phyloP scores from a whole-genome alignment of 2,888 invertebrate genomes.

The Atethmia centrago region DNA sequence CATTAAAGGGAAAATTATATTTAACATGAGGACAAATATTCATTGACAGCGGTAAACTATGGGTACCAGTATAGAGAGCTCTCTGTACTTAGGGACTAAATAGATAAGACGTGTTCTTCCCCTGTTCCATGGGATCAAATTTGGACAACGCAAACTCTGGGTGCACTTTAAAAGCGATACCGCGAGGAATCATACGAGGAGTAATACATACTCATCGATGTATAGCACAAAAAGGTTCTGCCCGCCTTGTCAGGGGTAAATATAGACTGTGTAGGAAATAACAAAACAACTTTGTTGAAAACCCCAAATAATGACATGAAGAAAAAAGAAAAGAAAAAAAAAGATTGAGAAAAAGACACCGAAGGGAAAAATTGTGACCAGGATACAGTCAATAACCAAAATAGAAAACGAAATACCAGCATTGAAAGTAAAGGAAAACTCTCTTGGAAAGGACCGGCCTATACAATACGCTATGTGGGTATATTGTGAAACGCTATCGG shows the following conservation, averaged over 20 bases:
- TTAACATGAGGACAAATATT: neutral
- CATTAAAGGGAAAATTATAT: neutral
- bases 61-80: neutral
- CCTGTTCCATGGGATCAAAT: neutral
- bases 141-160: neutral
- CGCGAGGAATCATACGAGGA: neutral
- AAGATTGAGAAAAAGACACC: neutral
- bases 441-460: constrained; percentile 1
- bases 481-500: constrained; percentile 4
- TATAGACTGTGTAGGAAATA: neutral
- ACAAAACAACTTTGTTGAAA: neutral
- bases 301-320: neutral
- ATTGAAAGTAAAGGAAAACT: constrained; percentile 35
- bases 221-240: neutral
- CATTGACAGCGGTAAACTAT: neutral
- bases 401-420: constrained; percentile 28
- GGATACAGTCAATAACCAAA: constrained; percentile 43
- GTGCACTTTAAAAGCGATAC: neutral
- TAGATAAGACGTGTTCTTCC: neutral
- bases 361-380: neutral
- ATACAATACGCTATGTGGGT: constrained; percentile 20
- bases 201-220: no score
- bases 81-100: neutral
- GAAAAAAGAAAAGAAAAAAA: neutral
- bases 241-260: no score